These are phyloP conservation scores for Cosmia trapezina DNA, from an alignment of 2,888 invertebrate genomes.

Conservation along the genomic window DNA sequence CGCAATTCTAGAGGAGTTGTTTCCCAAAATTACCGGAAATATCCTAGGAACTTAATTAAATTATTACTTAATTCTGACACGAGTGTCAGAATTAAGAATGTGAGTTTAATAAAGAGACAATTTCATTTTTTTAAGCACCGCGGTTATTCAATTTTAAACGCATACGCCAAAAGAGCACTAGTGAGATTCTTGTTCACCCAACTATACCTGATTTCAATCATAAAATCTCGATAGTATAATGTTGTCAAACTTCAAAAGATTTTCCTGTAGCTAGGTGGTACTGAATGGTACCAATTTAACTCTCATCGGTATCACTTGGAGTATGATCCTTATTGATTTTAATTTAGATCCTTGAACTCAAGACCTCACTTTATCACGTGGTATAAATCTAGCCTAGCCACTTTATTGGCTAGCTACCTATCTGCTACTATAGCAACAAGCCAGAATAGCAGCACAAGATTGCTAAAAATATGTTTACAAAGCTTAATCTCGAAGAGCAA, in stretches of 20 bases:
- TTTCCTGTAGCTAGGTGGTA: slow-evolving; percentile 22
- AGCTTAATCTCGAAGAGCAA: not conserved
- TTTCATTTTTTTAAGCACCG: too few species aligned
- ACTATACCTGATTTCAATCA: not conserved
- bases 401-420: slow-evolving; percentile 25
- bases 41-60: too few species aligned
- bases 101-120: not conserved
- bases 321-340: slow-evolving; percentile 54
- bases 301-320: slow-evolving; percentile 48
- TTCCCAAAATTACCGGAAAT: not conserved
- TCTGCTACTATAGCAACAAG: slow-evolving; percentile 2
- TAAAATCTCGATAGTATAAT: not conserved
- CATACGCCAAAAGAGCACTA: not conserved
- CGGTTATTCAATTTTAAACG: not conserved
- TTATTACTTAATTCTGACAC: not conserved
- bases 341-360: slow-evolving; percentile 53
- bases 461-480: not conserved
- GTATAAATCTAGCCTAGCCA: slow-evolving; percentile 21
- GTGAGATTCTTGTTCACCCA: not conserved
- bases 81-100: not conserved
- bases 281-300: slow-evolving; percentile 50
- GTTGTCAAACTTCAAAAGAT: not conserved
- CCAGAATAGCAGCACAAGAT: not conserved
- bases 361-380: slow-evolving; percentile 30
- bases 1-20: not conserved